These are phyloP conservation scores for Australoheros facetus DNA, from an alignment of 2,797 vertebrate species.

Conservation along the genomic window DNA sequence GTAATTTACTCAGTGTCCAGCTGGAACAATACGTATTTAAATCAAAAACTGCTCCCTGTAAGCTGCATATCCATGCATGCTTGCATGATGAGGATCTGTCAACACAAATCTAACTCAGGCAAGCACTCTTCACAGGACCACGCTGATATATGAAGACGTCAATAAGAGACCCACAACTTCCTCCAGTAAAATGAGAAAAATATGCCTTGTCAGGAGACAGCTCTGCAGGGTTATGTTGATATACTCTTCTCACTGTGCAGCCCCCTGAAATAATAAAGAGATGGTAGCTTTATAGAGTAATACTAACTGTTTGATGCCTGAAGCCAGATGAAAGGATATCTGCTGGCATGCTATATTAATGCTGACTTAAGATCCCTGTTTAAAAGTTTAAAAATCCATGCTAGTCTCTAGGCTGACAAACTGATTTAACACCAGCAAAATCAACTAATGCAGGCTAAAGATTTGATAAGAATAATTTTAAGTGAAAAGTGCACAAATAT, in stretches of 20 bases:
- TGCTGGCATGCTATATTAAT: constrained; percentile 34
- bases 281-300: constrained; percentile 46
- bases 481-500: background rate
- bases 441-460: background rate
- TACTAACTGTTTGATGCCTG: constrained; percentile 37
- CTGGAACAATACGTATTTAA: constrained; percentile 34
- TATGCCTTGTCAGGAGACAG: constrained; percentile 52
- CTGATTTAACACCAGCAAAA: background rate
- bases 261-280: constrained; percentile 50
- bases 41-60: constrained; percentile 32
- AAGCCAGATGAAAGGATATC: constrained; percentile 31
- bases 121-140: constrained; percentile 41
- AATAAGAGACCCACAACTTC: constrained; percentile 50
- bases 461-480: background rate
- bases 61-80: constrained; percentile 20
- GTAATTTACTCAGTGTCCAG: constrained; percentile 32
- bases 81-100: constrained; percentile 49
- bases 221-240: constrained; percentile 56
- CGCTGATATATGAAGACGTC: constrained; percentile 58
- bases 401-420: constrained; percentile 6
- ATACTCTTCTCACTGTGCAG: constrained; percentile 49
- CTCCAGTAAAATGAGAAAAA: constrained; percentile 53
- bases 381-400: constrained; percentile 22
- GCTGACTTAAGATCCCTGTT: constrained; percentile 22
- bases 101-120: constrained; percentile 58